Conservation (phyloP, 2,888 invertebrate species). For the Erpobdella octoculata region DNA sequence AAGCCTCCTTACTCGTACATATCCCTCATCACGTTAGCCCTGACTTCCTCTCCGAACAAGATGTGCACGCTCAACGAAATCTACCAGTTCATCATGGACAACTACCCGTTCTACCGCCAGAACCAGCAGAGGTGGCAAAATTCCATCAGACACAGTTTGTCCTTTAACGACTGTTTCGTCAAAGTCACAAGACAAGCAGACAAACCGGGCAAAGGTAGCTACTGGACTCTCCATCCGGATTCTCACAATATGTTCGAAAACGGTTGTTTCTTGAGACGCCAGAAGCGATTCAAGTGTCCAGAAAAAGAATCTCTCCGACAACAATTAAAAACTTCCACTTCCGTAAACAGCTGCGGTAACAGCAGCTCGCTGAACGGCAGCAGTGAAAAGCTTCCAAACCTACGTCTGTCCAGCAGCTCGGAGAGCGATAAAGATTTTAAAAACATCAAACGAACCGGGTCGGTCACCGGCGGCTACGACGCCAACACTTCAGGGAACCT, state of each 20-base stretch:
- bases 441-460: too few species aligned
- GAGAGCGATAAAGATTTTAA: not conserved
- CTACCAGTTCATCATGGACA: slow-evolving; percentile 98
- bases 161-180: slow-evolving; percentile 98
- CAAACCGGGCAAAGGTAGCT: slow-evolving; percentile 95
- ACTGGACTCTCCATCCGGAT: slow-evolving; percentile 96
- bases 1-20: slow-evolving; percentile 87
- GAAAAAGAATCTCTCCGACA: slow-evolving; percentile 31
- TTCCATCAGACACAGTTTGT: slow-evolving; percentile 90
- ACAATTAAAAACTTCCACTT: slow-evolving; percentile 12
- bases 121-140: slow-evolving; percentile 99
- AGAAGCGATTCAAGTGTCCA: slow-evolving; percentile 79
- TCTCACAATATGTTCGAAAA: slow-evolving; percentile 99
- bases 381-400: not conserved
- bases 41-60: slow-evolving; percentile 86
- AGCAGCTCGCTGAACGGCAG: not conserved
- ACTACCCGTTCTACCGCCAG: slow-evolving; percentile 95
- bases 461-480: too few species aligned
- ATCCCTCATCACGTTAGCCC: slow-evolving; percentile 97
- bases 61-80: slow-evolving; percentile 97
- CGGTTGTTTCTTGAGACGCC: slow-evolving; percentile 88
- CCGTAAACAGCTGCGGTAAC: not conserved
- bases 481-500: not conserved
- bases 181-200: slow-evolving; percentile 79
- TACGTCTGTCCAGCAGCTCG: not conserved